Evolutionary conservation across 2,888 invertebrate species (phyloP).

Genomic region (Torymus auratus): DNA sequence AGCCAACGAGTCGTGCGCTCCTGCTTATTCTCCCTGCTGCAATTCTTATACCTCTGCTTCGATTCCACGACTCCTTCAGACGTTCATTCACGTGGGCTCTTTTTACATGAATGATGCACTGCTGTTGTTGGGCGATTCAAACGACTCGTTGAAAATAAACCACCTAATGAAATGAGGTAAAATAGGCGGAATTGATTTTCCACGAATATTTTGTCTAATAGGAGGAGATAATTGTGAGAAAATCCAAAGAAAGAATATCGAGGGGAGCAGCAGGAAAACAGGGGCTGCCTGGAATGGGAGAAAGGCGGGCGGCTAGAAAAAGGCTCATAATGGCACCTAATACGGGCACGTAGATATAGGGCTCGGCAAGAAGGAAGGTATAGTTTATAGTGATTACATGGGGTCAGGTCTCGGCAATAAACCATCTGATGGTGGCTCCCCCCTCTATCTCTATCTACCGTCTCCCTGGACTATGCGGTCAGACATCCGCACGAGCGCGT

Average conservation of each 20-base stretch:
- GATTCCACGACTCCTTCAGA: neutral
- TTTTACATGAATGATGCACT: constrained; percentile 28
- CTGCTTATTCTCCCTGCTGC: neutral
- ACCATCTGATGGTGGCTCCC: constrained; percentile 73
- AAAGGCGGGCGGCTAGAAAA: constrained; percentile 21
- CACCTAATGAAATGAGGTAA: too few species aligned
- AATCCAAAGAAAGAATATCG: constrained; percentile 14
- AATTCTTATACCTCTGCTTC: too few species aligned
- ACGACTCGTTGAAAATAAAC: too few species aligned
- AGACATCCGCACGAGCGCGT: constrained; percentile 60
- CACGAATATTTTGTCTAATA: too few species aligned
- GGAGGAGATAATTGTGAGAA: too few species aligned
- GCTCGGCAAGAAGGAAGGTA: constrained; percentile 71
- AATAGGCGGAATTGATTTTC: too few species aligned
- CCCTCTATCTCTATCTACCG: neutral
- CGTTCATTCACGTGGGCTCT: constrained; percentile 37
- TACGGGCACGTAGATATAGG: constrained; percentile 71
- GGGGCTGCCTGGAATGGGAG: constrained; percentile 21
- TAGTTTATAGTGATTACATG: constrained; percentile 77
- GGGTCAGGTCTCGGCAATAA: constrained; percentile 76
- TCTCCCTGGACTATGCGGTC: neutral
- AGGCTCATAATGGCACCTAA: constrained; percentile 72
- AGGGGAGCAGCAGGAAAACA: constrained; percentile 15
- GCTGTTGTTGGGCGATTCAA: too few species aligned
- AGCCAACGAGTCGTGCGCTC: constrained; percentile 5